Percentiles rank a stretch among this genome's conserved stretches.
phyloP scores from a whole-genome alignment of 2,113 vertebrate genomes.

The Leiothrix lutea region DNA sequence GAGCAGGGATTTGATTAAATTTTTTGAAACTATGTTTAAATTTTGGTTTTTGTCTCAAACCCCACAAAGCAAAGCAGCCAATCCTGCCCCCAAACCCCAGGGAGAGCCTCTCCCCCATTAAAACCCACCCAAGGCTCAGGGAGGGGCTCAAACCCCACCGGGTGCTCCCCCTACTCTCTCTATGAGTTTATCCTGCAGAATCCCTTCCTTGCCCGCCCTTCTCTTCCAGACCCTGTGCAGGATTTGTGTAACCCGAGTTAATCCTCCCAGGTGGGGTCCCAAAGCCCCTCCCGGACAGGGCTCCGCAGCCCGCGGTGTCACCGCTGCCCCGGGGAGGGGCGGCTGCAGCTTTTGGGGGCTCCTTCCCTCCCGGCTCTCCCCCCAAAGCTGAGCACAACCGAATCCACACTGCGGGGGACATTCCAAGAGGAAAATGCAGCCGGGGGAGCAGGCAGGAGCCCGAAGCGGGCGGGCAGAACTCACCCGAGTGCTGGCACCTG shows the following conservation, averaged over 20 bases:
- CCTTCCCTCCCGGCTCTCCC: neutral
- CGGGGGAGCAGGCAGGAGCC: neutral
- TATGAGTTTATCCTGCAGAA: neutral
- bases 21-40: rapidly evolving
- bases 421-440: neutral
- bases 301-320: neutral
- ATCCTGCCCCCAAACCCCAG: neutral
- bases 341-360: rapidly evolving
- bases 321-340: neutral
- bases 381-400: neutral
- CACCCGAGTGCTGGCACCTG: slow-evolving; percentile 59
- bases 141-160: neutral
- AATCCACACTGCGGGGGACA: rapidly evolving
- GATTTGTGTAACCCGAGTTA: rapidly evolving
- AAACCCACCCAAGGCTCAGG: neutral
- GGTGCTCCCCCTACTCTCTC: rapidly evolving
- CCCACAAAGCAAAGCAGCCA: neutral
- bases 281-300: neutral
- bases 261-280: rapidly evolving
- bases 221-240: neutral
- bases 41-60: neutral
- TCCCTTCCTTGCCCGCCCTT: neutral
- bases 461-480: neutral
- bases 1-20: neutral
- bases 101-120: neutral